Base-by-base conservation (phyloP, 2,888 invertebrate genomes). In the Pseudoips prasinana region DNA sequence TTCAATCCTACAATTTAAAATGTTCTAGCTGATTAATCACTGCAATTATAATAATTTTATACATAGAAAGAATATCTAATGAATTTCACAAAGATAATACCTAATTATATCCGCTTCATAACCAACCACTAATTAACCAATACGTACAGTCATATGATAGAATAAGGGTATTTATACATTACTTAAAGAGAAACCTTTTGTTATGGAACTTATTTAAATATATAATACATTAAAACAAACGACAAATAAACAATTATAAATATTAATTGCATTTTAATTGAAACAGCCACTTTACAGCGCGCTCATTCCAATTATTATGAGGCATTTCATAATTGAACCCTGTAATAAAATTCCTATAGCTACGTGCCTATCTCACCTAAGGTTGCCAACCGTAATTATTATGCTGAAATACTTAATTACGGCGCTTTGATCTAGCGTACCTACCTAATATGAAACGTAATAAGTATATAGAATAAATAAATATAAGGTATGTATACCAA, bases 151-250 rank as follows among this genome's bases (percentile, higher is more conserved):
- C 69, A 65, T 85, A 74, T 66, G 66, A 76, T 85, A 87, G 77
- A 64, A 49, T 88, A 86, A 87, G 87, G 63, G 77, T 86, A 86
- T 87, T 84, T 87, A 87, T 86, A 85, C 82, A 76, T 64, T 79
- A 77, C 66, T 73, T 77, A 74, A 74, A 54, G 39, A 57, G 57
- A 33, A 65, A 75, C 74, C 64, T 86, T 87, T 88, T 88, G 86
- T 87, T 88, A 86, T 83, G 73, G 64, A 83, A 83, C 82, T 79
- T 86, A 86, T 87, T 87, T 84, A 86, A 68, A 79, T 80, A 83
- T 84, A 80, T 80, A 78, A 84, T 76, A 73, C 82, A 86, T 86
- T 82, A 78, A 83, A 85, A 83, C 78, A 84, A 88, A 86, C 69
- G 76, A 86, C 76, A 85, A 86, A 84, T 86, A 85, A 86, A 87